Evolutionary conservation across 2,797 vertebrate species (phyloP), one percentile per base, ranked within the genome.

Genomic region (Acestrorhynchus altus): DNA sequence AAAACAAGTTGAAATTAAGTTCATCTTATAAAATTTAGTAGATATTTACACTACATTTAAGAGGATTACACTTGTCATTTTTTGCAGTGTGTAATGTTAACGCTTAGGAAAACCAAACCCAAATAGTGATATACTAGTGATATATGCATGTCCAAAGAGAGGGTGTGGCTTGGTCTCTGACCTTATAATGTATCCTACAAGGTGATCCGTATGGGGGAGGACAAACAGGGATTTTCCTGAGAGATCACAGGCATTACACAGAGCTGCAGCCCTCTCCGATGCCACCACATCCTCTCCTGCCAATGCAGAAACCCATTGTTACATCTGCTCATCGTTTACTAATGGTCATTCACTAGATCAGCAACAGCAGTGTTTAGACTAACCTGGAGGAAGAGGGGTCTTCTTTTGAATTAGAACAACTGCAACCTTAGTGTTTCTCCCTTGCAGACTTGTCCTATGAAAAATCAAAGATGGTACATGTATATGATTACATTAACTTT

Each of bases 341-440:
- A 46, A 67, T 0, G 0, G 9, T 28, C 6, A 31, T 18, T 26
- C 13, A 47, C 7, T 47, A 35, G 31, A 35, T 35, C 31, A 35
- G 31, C 63, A 3, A 6, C 12, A 1, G 16, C 7, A 8, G 4
- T 12, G 11, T 68, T 49, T 24, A 26, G 20, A 42, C 12, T 24
- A 93, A 98, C 98, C 97, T 94, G 98, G 98, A 40, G 98, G 98
- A 31, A 99, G 90, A 0, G 98, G 98, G 0, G 97, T 98, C 89
- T 99, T 99, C 91, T 98, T 99, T 83, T 99, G 98, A 88, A 99
- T 99, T 85, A 99, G 89, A 89, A 99, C 98, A 60, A 99, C 97
- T 15, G 98, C 98, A 4, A 99, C 97, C 89, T 99, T 99, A 1
- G 97, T 98, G 88, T 98, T 99, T 88, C 97, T 95, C 81, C 98